Conservation (phyloP, 2,797 vertebrate species). For the Strix occidentalis region DNA sequence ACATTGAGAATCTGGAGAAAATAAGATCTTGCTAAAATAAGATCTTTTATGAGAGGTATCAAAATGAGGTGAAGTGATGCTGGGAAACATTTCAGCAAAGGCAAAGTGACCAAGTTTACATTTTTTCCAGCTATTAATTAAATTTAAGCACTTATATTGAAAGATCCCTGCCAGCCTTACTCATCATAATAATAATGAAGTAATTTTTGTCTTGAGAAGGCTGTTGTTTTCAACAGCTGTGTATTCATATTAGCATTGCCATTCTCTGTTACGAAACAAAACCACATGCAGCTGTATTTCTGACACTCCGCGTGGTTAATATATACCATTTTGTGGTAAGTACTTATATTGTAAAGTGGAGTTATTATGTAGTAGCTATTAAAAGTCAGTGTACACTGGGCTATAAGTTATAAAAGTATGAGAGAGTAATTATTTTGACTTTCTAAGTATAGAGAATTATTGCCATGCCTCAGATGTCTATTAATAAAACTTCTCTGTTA, state of each 20-base stretch:
- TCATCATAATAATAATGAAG: not conserved
- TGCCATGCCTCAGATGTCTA: not conserved
- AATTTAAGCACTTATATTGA: not conserved
- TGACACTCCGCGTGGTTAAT: not conserved
- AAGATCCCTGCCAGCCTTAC: not conserved
- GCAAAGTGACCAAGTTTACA: not conserved
- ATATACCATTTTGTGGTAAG: not conserved
- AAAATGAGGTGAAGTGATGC: not conserved
- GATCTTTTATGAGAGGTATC: not conserved
- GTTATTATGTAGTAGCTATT: not conserved
- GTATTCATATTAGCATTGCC: not conserved
- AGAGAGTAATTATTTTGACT: not conserved
- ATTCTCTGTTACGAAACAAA: not conserved
- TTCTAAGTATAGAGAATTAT: not conserved
- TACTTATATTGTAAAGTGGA: not conserved
- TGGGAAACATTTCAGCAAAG: not conserved
- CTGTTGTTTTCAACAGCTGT: not conserved
- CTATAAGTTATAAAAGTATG: not conserved
- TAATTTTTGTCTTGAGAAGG: not conserved
- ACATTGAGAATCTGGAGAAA: not conserved
- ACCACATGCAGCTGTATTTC: not conserved
- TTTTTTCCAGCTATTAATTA: not conserved
- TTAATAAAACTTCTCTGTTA: not conserved
- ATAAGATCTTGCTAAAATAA: not conserved
- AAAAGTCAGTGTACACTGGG: not conserved